Base-by-base conservation (phyloP, 2,113 vertebrate genomes). In the Psephotus haematonotus region DNA sequence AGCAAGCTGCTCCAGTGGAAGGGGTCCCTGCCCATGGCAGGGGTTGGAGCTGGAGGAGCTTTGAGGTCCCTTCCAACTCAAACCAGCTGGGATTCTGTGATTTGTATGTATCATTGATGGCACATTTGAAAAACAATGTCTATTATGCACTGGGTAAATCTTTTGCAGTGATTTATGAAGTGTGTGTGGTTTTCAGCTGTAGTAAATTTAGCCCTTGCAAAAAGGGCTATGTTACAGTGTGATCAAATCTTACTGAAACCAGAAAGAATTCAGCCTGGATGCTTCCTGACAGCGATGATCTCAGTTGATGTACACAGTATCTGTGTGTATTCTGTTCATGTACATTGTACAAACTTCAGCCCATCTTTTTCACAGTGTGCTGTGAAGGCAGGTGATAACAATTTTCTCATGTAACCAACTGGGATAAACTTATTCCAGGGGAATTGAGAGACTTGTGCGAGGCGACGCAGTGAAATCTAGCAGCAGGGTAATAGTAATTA, bases 281-380 rank as follows among this genome's bases (percentile, higher is more conserved):
- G 2, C 43, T 68, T 72, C 49, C 53, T 72, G 52, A 15, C 8
- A 5, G 3, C 10, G 28, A 9, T 35, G 39, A 41, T 27, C 55
- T 7, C 35, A 10, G n/a, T 16, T 65, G 69, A 14, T 8, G 5
- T 17, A 7, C 52, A 27, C 57, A 7, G 1, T 29, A 24, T 0
- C 0, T 37, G 29, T 18, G 2, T 22, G 33, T 25, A 12, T 88
- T 72, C 64, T 55, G 24, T 49, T 41, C 0, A 0, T 20, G 13
- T 24, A 44, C 35, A 6, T 43, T 69, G 74, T 69, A 59, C 55
- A 63, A 46, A 3, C 46, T 62, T 12, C 3, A 46, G 19, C 19
- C 76, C 3, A 33, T 64, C 43, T 71, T 25, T 82, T 67, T 31
- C 43, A 12, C 64, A 39, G 4, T 20, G 43, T 62, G 49, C 74